Base-by-base conservation (phyloP, 23 tunicate genomes). In the Halocynthia roretzi region DNA sequence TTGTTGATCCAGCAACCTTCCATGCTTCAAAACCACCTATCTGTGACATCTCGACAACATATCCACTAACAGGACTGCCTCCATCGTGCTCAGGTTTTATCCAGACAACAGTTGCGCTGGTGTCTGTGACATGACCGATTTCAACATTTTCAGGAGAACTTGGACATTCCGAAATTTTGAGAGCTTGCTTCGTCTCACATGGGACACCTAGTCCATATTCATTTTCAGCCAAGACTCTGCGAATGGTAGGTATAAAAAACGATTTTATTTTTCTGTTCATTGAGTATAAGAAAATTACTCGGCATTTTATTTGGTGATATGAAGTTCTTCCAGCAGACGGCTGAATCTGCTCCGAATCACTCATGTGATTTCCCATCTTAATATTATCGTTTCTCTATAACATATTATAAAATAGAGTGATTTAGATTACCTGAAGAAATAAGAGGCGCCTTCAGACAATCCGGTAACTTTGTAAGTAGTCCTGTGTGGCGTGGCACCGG, bases 81-180 rank as follows among this genome's bases (percentile, higher is more conserved):
- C 99, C 99, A 61, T 94, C 95, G 71, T 94, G 77, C 58, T 78
- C 87, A 8, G 99, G 99, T 56, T 81, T 81, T 51, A 76, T 56
- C 99, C 99, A 94, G 20, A 71, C 49, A 40, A 94, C 53, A 21
- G 84, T 72, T 7, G 82, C 99, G 9, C 87, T 54, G 14, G 72
- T 77, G 82, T 94, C 89, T 2, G 95, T 94, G 8, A 94, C 80
- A 8, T 81, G 76, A 6, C 55, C 58, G 15, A 94, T 75, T 7
- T 72, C 62, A 19, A 94, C 66, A 50, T 76, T 52, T 52, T 94
- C 93, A 0, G 94, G 94, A 62, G 81, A 14, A 71, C 93, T 78
- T 21, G 99, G 99, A 53, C 62, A 82, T 80, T 94, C 91, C 8
- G 99, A 94, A 7, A 88, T 75, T 63, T 80, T 79, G 67, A 85